These are phyloP conservation scores for Aphaenogaster rudis DNA, from an alignment of 1,140 invertebrate genomes.

Conservation along the genomic window DNA sequence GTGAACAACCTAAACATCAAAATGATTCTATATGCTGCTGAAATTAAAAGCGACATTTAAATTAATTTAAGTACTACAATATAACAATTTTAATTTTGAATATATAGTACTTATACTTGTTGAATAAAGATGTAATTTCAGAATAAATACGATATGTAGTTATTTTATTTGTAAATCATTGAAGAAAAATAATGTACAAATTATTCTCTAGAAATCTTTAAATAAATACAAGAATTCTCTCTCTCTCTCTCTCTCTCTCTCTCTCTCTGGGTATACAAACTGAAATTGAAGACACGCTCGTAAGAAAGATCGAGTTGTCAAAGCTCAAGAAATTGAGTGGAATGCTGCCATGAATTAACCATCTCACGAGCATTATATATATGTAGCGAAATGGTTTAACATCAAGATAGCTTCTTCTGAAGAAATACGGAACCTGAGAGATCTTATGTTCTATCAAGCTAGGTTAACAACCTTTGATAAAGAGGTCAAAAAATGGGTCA, in stretches of 20 bases:
- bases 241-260: too few relatives aligned
- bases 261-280: not conserved
- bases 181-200: constrained; percentile 16
- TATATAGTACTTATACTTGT: not conserved
- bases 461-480: constrained; percentile 3
- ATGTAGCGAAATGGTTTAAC: constrained; percentile 14
- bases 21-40: not conserved
- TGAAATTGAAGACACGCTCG: constrained; percentile 7
- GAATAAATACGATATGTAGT: not conserved
- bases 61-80: not conserved
- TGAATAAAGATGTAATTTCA: not conserved
- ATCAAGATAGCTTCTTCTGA: constrained; percentile 23
- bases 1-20: constrained; percentile 24
- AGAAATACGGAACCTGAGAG: not conserved
- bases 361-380: not conserved
- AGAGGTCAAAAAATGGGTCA: not conserved
- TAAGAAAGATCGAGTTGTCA: constrained; percentile 21
- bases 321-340: constrained; percentile 50
- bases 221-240: constrained; percentile 6
- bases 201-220: not conserved
- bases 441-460: not conserved
- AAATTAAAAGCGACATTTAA: not conserved
- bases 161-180: not conserved
- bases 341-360: constrained; percentile 48
- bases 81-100: not conserved